Percentiles rank a stretch among this genome's conserved stretches.
These are phyloP conservation scores for Crotophaga sulcirostris DNA, from an alignment of 2,113 vertebrate species.

Conservation along the genomic window DNA sequence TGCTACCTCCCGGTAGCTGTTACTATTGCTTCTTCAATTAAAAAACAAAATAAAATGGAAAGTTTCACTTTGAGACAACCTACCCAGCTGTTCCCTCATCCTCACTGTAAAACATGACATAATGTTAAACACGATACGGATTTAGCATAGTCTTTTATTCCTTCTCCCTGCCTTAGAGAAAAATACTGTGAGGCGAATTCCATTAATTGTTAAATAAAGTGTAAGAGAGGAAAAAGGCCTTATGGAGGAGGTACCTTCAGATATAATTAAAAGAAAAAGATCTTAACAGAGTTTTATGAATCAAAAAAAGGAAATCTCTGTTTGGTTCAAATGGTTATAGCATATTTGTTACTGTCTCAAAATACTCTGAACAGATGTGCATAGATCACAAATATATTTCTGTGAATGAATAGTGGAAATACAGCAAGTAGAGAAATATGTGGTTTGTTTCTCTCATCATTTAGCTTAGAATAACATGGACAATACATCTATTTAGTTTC, in stretches of 20 bases:
- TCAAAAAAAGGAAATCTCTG: not conserved
- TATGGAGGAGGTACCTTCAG: not conserved
- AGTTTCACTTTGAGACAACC: not conserved
- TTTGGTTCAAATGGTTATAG: not conserved
- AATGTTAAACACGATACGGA: not conserved
- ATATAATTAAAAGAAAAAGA: not conserved
- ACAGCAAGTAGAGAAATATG: not conserved
- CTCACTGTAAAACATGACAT: not conserved
- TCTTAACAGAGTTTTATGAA: not conserved
- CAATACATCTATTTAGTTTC: constrained; percentile 35
- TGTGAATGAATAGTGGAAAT: not conserved
- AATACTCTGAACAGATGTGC: not conserved
- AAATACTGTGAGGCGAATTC: not conserved
- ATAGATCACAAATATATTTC: not conserved
- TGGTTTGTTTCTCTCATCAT: constrained; percentile 30
- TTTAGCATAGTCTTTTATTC: not conserved
- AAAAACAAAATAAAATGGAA: not conserved
- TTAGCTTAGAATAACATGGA: constrained; percentile 14
- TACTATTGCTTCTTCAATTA: not conserved
- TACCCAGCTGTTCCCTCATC: not conserved
- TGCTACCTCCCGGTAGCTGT: not conserved
- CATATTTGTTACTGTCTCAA: not conserved
- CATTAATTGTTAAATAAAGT: not conserved
- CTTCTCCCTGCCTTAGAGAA: not conserved
- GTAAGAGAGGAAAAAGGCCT: not conserved